Conservation (phyloP, 2,888 invertebrate genomes). For the Noctua comes region DNA sequence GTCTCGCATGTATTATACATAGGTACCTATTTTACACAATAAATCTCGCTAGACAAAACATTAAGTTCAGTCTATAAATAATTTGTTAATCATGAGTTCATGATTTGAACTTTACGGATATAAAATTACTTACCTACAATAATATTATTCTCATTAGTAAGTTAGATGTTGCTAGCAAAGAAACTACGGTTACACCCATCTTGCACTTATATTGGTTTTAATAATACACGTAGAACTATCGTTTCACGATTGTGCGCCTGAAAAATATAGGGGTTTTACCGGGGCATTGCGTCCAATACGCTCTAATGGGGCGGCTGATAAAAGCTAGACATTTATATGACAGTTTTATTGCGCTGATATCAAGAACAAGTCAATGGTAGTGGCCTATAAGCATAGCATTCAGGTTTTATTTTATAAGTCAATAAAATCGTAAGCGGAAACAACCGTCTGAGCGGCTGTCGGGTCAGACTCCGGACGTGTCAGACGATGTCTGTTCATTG, state of each 20-base stretch:
- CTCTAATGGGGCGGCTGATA: conserved; percentile 12
- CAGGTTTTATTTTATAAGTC: conserved; percentile 63
- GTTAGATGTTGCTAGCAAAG: neutral
- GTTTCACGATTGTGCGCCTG: neutral
- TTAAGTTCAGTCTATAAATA: conserved; percentile 24
- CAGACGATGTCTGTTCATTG: conserved; percentile 59
- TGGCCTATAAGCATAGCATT: conserved; percentile 28
- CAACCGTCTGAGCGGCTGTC: conserved; percentile 53
- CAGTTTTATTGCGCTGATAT: conserved; percentile 38
- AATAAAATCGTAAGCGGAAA: conserved; percentile 66
- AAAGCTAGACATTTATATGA: conserved; percentile 3
- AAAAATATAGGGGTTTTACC: conserved; percentile 10
- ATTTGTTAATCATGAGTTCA: conserved; percentile 7
- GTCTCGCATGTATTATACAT: conserved; percentile 5
- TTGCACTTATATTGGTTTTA: neutral
- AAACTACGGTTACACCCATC: neutral
- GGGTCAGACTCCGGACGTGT: conserved; percentile 47
- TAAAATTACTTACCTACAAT: neutral
- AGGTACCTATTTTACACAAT: conserved; percentile 4
- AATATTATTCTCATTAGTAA: neutral
- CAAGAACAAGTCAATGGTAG: conserved; percentile 34
- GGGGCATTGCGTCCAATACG: conserved; percentile 4
- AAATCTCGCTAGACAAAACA: conserved; percentile 31
- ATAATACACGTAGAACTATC: neutral
- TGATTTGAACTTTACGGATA: conserved; percentile 13